A percentile compares a stretch with the other conserved stretches of the same genome.
Evolutionary conservation across 2,888 invertebrate species (phyloP).

Genomic region (Chironomus riparius): DNA sequence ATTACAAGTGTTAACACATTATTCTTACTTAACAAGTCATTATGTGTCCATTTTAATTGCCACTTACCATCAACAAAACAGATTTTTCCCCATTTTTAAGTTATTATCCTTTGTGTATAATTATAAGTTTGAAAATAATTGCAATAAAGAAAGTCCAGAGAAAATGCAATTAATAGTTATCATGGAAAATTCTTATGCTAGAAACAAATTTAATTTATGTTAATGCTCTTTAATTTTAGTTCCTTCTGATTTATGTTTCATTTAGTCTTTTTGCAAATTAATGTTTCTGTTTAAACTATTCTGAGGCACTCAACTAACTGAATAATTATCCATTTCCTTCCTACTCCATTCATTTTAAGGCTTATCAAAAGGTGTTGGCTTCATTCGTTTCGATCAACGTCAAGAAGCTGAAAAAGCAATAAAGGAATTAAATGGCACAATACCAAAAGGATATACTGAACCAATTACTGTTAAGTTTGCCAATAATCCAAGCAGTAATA

Average conservation of each 20-base stretch:
- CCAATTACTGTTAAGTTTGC: conserved; percentile 93
- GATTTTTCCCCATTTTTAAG: not conserved
- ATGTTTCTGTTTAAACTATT: not conserved
- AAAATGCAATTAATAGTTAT: not conserved
- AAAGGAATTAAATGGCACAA: conserved; percentile 80
- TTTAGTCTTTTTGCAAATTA: not conserved
- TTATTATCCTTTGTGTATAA: not conserved
- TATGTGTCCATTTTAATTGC: not conserved
- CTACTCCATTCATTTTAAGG: conserved; percentile 46
- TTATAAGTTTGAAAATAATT: not conserved
- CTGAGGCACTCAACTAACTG: not conserved
- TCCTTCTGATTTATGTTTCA: not conserved
- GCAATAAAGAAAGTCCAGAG: not conserved
- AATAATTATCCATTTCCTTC: not conserved
- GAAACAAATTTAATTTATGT: not conserved
- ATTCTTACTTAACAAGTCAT: not conserved
- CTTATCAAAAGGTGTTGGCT: conserved; percentile 88
- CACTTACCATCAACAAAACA: not conserved
- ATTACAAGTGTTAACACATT: too few species aligned
- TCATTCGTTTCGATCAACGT: conserved; percentile 88
- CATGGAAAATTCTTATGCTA: conserved; percentile 1
- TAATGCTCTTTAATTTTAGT: not conserved
- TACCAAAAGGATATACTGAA: conserved; percentile 80
- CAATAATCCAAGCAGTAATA: conserved; percentile 84
- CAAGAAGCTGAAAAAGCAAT: conserved; percentile 88